These are phyloP conservation scores for Castor canadensis DNA, from an alignment of 2,113 vertebrate genomes.

Conservation along the genomic window DNA sequence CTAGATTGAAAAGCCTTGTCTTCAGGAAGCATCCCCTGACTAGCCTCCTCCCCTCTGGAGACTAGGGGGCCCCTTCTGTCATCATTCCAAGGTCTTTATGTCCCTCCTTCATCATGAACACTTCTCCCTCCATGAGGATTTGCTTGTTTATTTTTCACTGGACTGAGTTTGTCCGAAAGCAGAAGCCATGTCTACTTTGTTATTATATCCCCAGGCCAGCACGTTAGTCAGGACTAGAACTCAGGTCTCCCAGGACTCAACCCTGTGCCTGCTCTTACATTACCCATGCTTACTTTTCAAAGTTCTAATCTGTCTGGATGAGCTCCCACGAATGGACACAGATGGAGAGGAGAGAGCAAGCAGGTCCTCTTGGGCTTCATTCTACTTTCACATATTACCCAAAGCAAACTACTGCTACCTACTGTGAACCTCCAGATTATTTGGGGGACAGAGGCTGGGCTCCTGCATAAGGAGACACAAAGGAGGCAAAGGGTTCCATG, in stretches of 20 bases:
- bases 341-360: neutral
- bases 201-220: neutral
- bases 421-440: neutral
- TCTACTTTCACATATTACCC: neutral
- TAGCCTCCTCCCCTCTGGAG: neutral
- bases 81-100: neutral
- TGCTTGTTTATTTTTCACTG: conserved; percentile 27
- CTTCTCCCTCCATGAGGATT: neutral
- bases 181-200: neutral
- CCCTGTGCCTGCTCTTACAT: neutral
- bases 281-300: neutral
- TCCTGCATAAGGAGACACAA: neutral
- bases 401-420: neutral
- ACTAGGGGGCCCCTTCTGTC: neutral
- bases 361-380: neutral
- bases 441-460: neutral
- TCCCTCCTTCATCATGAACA: neutral
- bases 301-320: neutral
- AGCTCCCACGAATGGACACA: neutral
- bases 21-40: neutral
- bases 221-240: neutral
- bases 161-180: neutral
- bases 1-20: neutral
- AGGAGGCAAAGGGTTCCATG: neutral
- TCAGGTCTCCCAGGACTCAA: neutral